phyloP scores from a whole-genome alignment of 2,113 vertebrate species.

The Melanotaenia duboulayi region DNA sequence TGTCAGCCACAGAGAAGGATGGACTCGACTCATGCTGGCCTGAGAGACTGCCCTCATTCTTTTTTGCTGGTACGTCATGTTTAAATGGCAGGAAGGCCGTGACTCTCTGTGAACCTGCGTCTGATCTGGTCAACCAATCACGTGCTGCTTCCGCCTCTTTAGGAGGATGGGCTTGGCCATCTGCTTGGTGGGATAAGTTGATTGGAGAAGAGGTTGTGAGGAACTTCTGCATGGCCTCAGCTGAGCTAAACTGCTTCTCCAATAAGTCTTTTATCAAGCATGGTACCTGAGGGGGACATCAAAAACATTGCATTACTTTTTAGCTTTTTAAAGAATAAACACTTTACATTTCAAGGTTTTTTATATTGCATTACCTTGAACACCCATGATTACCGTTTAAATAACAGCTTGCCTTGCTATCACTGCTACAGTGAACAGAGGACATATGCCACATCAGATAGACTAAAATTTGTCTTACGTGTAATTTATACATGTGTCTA shows the following conservation, averaged over 20 bases:
- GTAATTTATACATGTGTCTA: too few relatives aligned
- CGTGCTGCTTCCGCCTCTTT: constrained; percentile 48
- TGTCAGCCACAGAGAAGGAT: constrained; percentile 63
- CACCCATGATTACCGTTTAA: neutral
- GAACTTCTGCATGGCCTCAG: constrained; percentile 57
- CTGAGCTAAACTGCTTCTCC: constrained; percentile 70
- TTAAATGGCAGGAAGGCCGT: constrained; percentile 77
- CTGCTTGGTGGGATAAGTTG: constrained; percentile 26
- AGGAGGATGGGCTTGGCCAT: constrained; percentile 26
- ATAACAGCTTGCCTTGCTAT: neutral
- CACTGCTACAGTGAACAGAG: neutral
- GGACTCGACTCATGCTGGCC: constrained; percentile 26
- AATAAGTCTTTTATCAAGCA: constrained; percentile 76
- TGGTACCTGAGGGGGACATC: constrained; percentile 65
- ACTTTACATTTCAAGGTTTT: neutral
- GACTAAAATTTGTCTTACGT: neutral
- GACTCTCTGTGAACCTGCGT: constrained; percentile 52
- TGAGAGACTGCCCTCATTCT: constrained; percentile 22
- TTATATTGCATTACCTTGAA: neutral
- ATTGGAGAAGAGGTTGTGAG: constrained; percentile 25
- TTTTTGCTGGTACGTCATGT: constrained; percentile 35
- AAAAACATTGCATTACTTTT: constrained; percentile 7
- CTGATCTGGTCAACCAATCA: constrained; percentile 63
- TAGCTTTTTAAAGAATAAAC: neutral
- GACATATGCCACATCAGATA: neutral